phyloP scores from a whole-genome alignment of 2,113 vertebrate genomes.

The Forbesichthys agassizii region DNA sequence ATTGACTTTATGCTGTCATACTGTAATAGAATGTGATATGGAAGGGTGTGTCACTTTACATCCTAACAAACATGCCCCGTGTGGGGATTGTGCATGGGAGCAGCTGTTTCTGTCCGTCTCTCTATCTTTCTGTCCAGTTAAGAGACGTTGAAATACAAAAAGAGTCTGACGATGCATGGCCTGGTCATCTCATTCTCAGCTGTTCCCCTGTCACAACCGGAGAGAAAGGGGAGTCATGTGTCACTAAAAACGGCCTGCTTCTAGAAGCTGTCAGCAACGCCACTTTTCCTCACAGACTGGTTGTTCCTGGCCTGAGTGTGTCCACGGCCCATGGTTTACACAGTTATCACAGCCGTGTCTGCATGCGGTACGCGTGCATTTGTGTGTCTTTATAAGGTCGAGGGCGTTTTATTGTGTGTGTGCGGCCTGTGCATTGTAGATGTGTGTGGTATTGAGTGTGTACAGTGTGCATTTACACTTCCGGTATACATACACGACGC shows the following conservation, averaged over 20 bases:
- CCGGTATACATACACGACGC: background rate
- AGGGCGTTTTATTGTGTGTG: conserved; percentile 22
- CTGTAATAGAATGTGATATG: conserved; percentile 13
- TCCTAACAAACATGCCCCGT: conserved; percentile 45
- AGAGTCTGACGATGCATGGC: conserved; percentile 55
- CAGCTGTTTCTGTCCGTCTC: conserved; percentile 62
- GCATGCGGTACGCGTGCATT: background rate
- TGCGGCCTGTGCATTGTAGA: background rate
- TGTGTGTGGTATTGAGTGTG: background rate
- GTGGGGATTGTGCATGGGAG: conserved; percentile 29
- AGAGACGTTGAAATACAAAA: conserved; percentile 35
- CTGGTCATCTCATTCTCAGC: conserved; percentile 63
- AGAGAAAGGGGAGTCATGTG: conserved; percentile 39
- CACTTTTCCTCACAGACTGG: background rate
- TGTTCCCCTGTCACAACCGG: conserved; percentile 43
- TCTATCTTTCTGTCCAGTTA: conserved; percentile 6
- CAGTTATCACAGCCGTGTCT: conserved; percentile 43
- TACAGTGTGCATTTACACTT: background rate
- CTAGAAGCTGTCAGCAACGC: background rate
- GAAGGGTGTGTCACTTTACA: conserved; percentile 53
- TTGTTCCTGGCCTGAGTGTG: conserved; percentile 4
- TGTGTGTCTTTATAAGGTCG: background rate
- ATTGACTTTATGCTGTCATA: background rate
- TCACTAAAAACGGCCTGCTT: conserved; percentile 10
- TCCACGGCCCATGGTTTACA: conserved; percentile 29